A percentile compares a stretch with the other conserved stretches of the same genome.
Evolutionary conservation across 2,797 vertebrate genomes (phyloP).

Genomic region (Parambassis ranga): DNA sequence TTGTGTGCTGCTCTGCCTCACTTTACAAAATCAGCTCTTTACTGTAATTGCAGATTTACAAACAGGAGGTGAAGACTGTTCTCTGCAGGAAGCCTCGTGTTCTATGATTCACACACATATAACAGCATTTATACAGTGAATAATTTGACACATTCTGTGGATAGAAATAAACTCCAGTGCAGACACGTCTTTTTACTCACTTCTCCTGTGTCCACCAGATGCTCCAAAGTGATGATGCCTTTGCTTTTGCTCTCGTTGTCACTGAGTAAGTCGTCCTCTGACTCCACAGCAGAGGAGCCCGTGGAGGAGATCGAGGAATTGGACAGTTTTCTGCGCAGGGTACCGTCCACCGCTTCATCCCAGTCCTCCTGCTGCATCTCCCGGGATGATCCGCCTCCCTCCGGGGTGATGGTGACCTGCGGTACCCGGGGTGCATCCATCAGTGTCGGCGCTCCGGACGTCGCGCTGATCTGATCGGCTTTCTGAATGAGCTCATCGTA

Average conservation of each 20-base stretch:
- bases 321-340: constrained; percentile 86
- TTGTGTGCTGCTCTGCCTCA: constrained; percentile 17
- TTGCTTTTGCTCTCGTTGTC: constrained; percentile 94
- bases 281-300: constrained; percentile 91
- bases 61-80: not conserved
- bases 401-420: constrained; percentile 92
- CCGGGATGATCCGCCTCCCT: constrained; percentile 76
- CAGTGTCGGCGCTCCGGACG: constrained; percentile 39
- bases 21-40: constrained; percentile 6
- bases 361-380: constrained; percentile 80
- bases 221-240: constrained; percentile 91
- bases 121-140: not conserved
- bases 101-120: too few species aligned
- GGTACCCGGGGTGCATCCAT: constrained; percentile 80
- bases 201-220: constrained; percentile 84
- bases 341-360: constrained; percentile 70
- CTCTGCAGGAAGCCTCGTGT: not conserved
- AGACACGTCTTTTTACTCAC: constrained; percentile 67
- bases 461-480: constrained; percentile 66
- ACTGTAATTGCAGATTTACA: not conserved
- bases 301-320: constrained; percentile 95
- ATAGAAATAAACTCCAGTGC: not conserved
- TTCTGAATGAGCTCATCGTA: constrained; percentile 72
- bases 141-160: not conserved
- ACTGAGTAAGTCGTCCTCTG: constrained; percentile 94